Percentiles rank a stretch among this genome's conserved stretches.
These are phyloP conservation scores for Morpho helenor DNA, from an alignment of 2,888 invertebrate genomes.

Conservation along the genomic window DNA sequence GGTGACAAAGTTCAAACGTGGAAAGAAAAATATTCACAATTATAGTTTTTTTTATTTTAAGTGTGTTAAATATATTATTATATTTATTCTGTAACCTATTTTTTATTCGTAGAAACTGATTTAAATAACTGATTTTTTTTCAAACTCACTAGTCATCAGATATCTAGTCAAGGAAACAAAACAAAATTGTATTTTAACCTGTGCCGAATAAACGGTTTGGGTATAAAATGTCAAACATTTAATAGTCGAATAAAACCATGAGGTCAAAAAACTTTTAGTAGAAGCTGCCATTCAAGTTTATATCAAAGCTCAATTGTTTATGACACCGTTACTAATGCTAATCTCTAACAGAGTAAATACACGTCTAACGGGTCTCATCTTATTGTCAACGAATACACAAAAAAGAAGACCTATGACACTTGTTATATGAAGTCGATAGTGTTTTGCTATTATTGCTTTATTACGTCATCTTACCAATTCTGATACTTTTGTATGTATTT, in stretches of 20 bases:
- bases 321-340: constrained; percentile 26
- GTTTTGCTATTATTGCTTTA: too few species aligned
- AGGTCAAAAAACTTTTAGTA: constrained; percentile 40
- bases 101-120: too few species aligned
- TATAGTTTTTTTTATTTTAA: too few species aligned
- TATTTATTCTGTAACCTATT: too few species aligned
- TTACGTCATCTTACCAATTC: too few species aligned
- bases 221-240: constrained; percentile 1
- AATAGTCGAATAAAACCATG: constrained; percentile 20
- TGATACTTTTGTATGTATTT: too few species aligned
- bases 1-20: too few species aligned
- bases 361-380: constrained; percentile 18
- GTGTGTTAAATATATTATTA: too few species aligned
- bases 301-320: constrained; percentile 25
- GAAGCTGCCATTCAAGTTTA: constrained; percentile 26
- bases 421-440: background rate
- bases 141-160: background rate
- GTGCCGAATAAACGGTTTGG: constrained; percentile 4
- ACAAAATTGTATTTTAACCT: too few species aligned
- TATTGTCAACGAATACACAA: constrained; percentile 16
- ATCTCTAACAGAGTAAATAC: constrained; percentile 18
- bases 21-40: too few species aligned
- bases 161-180: background rate
- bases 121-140: background rate
- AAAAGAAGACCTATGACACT: background rate